A percentile compares a stretch with the other conserved stretches of the same genome.
phyloP scores from a whole-genome alignment of 2,797 vertebrate genomes.

The Falco berigora region DNA sequence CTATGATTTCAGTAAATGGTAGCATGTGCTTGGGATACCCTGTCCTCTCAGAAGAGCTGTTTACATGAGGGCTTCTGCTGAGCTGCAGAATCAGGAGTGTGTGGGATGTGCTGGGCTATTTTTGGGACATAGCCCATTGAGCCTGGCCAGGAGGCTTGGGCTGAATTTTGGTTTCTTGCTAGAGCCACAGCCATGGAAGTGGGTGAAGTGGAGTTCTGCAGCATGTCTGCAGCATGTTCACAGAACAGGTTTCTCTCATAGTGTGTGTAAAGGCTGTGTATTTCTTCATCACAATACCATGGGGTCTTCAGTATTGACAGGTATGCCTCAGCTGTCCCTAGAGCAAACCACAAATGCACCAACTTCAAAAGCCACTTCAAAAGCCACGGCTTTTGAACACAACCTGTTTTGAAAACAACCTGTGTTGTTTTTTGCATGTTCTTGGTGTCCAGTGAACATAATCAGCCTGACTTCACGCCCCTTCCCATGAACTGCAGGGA shows the following conservation, averaged over 20 bases:
- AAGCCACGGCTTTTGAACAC: too few relatives aligned
- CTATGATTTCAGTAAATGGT: background rate
- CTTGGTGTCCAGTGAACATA: background rate
- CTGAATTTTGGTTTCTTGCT: background rate
- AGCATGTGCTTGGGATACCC: background rate
- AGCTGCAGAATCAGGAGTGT: background rate
- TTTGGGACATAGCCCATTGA: background rate
- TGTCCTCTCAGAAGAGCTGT: background rate
- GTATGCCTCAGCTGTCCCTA: background rate
- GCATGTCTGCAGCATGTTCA: background rate
- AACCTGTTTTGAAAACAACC: too few relatives aligned
- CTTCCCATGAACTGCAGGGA: background rate
- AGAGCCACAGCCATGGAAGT: background rate
- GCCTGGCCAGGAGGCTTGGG: background rate
- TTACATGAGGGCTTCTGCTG: background rate
- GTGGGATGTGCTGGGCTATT: background rate
- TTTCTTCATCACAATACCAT: background rate
- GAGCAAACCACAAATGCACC: background rate
- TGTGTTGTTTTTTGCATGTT: background rate
- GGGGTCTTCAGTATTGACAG: background rate
- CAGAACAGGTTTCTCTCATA: background rate
- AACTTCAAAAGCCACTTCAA: constrained; percentile 18
- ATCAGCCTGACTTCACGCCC: background rate
- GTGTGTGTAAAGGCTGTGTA: background rate
- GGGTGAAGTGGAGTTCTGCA: background rate